Base-by-base conservation (phyloP, 2,888 invertebrate genomes). In the Hypomecis punctinalis region DNA sequence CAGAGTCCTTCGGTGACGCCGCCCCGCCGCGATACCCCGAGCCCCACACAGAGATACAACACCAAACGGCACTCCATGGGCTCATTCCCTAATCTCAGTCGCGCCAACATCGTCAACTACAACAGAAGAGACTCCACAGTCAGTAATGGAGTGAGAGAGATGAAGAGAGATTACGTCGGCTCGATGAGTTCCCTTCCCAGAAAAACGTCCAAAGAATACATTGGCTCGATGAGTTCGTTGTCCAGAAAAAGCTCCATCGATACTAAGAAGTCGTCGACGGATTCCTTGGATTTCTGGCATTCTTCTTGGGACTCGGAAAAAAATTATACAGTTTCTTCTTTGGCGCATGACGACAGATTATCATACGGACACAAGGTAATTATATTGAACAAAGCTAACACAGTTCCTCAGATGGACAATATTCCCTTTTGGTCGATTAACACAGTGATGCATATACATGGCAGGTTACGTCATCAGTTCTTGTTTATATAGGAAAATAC, bases 201-300 rank as follows among this genome's bases (percentile, higher is more conserved):
- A 74, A 93, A 95, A 76, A 92, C 86, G 76, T 71, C 71, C 9
- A 68, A 67, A 62, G 75, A 75, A 48, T 54, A 66, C 52, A 65
- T 67, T 9, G 88, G 90, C 7, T 92, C 91, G 1, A 86, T 83
- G 51, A 88, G 84, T 71, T 89, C 90, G 0, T 72, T 93, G 11
- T 87, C 90, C 36, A 91, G 94, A 74, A 93, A 95, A 76, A 92
- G 89, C 76, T 92, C 91, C 0, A 90, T 91, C 37, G 92, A 91
- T 66, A 91, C 91, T 62, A 91, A 90, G 74, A 93, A 92, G 68
- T 93, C 92, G 61, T 96, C 96, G 0, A 95, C 95, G 43, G 96
- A 96, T 83, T 96, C 96, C 0, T 82, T 96, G 84, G 96, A 96
- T 77, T 93, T 94, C 53, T 94, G 95, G 89, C 94, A 96, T 62